phyloP scores from a whole-genome alignment of 35 echinoderm and acorn worm species.

The Lytechinus pictus region DNA sequence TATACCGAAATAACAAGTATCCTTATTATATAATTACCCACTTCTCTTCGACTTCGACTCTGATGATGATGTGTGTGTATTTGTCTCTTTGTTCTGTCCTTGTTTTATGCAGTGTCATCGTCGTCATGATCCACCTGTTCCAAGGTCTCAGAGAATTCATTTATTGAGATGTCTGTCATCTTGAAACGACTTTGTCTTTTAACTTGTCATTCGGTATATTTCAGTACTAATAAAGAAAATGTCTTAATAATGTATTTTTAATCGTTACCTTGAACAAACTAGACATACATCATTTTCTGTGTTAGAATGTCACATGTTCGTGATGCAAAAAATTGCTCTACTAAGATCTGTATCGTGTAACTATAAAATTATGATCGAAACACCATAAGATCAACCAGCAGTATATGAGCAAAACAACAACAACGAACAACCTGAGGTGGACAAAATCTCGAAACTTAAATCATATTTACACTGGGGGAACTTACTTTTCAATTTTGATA shows the following conservation, averaged over 20 bases:
- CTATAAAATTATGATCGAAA: too few relatives aligned
- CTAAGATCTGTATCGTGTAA: neutral
- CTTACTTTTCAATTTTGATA: too few relatives aligned
- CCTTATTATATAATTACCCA: neutral
- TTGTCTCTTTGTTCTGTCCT: neutral
- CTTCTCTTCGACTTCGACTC: neutral
- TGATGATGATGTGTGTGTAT: neutral
- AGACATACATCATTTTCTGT: neutral
- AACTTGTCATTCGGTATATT: neutral
- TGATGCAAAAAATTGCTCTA: neutral
- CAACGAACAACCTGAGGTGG: too few relatives aligned
- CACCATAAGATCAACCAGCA: too few relatives aligned
- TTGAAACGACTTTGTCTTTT: neutral
- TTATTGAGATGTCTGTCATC: conserved; percentile 1
- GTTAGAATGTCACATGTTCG: neutral
- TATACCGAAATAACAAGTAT: neutral
- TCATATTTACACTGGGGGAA: too few relatives aligned
- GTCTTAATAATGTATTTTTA: neutral
- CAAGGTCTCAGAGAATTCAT: neutral
- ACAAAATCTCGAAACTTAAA: too few relatives aligned
- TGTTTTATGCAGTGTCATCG: neutral
- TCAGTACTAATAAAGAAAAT: neutral
- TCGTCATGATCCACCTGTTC: neutral
- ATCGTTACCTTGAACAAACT: neutral
- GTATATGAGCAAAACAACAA: too few relatives aligned